A percentile compares a stretch with the other conserved stretches of the same genome.
These are phyloP conservation scores for Cirrhinus mrigala DNA, from an alignment of 2,797 vertebrate genomes.

Conservation along the genomic window DNA sequence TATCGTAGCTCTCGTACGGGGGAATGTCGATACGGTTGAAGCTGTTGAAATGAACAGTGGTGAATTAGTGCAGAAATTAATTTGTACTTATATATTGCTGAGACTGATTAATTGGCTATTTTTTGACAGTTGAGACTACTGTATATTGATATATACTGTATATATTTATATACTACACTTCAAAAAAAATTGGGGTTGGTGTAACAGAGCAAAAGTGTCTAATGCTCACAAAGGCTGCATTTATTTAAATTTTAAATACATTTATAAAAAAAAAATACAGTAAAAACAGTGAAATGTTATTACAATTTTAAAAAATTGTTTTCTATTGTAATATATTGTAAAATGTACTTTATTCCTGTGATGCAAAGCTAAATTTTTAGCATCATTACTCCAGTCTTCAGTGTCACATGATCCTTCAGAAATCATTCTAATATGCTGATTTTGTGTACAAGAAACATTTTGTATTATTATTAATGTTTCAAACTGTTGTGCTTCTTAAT, in stretches of 20 bases:
- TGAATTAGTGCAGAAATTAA: background rate
- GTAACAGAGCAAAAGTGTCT: background rate
- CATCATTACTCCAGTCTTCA: background rate
- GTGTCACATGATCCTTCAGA: background rate
- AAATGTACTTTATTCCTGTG: too few species aligned
- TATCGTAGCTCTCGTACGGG: constrained; percentile 95
- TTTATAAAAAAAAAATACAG: background rate
- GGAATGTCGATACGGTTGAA: constrained; percentile 99
- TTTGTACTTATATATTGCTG: background rate
- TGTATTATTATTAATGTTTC: background rate
- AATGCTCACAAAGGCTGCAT: background rate
- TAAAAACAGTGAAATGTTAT: background rate
- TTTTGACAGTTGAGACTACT: background rate
- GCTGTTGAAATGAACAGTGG: constrained; percentile 68
- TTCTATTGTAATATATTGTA: background rate
- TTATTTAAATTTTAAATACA: too few species aligned
- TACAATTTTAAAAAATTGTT: background rate
- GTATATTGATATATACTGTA: background rate
- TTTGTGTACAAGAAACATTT: background rate
- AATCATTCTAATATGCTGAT: background rate
- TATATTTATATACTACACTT: background rate
- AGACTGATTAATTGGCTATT: background rate
- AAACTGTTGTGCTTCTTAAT: background rate
- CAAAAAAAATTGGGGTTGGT: background rate
- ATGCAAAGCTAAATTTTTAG: background rate